Base-by-base conservation (phyloP, 2,888 invertebrate species). In the Metacarcinus magister region DNA sequence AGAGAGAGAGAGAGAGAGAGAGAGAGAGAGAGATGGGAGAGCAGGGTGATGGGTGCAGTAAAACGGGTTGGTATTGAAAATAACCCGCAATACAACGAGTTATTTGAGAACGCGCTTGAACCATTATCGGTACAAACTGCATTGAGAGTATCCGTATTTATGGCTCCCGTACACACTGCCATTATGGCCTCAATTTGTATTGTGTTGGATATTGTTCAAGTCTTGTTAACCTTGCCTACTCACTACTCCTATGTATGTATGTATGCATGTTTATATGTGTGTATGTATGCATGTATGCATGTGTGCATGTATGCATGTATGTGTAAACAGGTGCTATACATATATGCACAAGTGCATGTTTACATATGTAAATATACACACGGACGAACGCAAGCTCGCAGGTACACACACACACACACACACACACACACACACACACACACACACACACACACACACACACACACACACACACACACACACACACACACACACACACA, bases 1-100 rank as follows among this genome's bases (percentile, higher is more conserved):
- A 75, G 75, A 75, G 75, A 75, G 75, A 75, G 75, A 75, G 75
- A 75, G 75, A 75, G 75, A 75, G 75, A 75, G 75, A 75, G 75
- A 75, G 75, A 75, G 75, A 75, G 75, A 75, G 75, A 75, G 75
- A 75, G n/a, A 28, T 2, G 10, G 75, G 28, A 28, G 28, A 28
- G 10, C 0, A 23, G n/a, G 67, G 67, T 67, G 67, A 67, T 67
- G 10, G 32, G 82, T 82, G 8, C 28, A 82, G 32, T 32, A 82
- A 82, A 82, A 32, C 19, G 13, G 82, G 32, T 32, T 32, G 32
- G 28, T 82, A 82, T 82, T 82, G 82, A 32, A 67, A 82, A 82
- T 82, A 82, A 32, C 82, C 82, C 82, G 4, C 82, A 82, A 82
- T 82, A 13, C 82, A 82, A 82, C 82, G 82, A 32, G 82, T 82